Evolutionary conservation across 2,797 vertebrate species (phyloP).

Genomic region (Adelosebastes latens): DNA sequence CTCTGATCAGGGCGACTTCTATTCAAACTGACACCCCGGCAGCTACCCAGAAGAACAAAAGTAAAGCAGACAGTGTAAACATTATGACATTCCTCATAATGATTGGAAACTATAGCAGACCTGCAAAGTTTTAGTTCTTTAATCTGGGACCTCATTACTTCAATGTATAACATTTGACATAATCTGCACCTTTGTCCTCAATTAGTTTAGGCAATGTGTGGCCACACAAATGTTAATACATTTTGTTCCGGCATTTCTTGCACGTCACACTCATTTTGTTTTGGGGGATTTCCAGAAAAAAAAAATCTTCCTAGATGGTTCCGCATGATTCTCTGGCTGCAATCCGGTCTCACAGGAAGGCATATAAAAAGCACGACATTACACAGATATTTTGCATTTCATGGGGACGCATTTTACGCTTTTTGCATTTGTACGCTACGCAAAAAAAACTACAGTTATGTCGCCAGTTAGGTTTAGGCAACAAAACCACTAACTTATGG

Average conservation of each 20-base stretch:
- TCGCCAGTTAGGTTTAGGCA: neutral
- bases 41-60: conserved; percentile 48
- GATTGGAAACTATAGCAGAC: neutral
- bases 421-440: too few species aligned
- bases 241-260: neutral
- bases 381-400: too few species aligned
- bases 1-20: conserved; percentile 8
- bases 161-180: neutral
- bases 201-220: neutral
- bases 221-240: neutral
- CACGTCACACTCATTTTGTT: neutral
- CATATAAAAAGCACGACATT: too few species aligned
- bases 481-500: neutral
- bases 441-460: neutral
- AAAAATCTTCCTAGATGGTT: neutral
- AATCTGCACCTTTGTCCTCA: neutral
- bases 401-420: too few species aligned
- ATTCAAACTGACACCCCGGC: conserved; percentile 50
- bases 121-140: conserved; percentile 13
- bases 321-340: neutral
- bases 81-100: conserved; percentile 23
- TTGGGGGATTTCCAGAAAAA: neutral
- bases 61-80: conserved; percentile 51
- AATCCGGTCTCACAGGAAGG: neutral
- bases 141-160: neutral